Conservation (phyloP, 92 coral and sea anemone species). For the Siderastrea radians region DNA sequence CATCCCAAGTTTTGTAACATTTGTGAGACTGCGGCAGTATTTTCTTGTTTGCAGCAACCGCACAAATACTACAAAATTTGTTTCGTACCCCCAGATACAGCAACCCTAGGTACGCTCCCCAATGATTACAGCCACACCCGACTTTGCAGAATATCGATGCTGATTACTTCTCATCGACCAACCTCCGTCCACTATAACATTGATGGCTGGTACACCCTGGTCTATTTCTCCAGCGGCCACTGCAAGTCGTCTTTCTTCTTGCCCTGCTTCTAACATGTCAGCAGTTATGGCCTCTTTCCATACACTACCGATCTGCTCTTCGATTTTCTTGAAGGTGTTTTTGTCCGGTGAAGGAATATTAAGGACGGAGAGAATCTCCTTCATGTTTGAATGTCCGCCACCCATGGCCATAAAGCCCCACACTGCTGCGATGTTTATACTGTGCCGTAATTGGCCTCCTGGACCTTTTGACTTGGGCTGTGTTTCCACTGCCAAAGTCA, state of each 20-base stretch:
- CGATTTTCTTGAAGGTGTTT: no score
- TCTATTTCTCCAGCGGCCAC: not conserved
- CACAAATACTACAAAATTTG: not conserved
- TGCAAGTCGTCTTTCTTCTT: not conserved
- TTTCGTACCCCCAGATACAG: not conserved
- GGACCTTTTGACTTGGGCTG: no score
- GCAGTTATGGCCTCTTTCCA: not conserved
- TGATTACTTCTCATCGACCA: not conserved
- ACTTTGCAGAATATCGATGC: not conserved
- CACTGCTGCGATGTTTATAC: no score
- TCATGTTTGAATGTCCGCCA: no score
- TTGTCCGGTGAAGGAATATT: no score
- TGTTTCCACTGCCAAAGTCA: no score
- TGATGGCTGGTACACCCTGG: not conserved
- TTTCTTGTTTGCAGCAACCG: not conserved
- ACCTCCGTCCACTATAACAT: no score
- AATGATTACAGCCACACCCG: not conserved
- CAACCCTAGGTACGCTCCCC: not conserved
- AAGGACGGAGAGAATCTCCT: no score
- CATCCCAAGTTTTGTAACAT: no score
- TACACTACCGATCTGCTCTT: no score
- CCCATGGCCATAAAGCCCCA: no score
- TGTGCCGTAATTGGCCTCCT: no score
- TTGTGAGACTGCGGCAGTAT: not conserved
- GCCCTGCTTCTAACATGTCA: not conserved